Percentiles rank a stretch among this genome's conserved stretches.
Conservation (phyloP, 2,797 vertebrate species). For the Sphaeramia orbicularis region DNA sequence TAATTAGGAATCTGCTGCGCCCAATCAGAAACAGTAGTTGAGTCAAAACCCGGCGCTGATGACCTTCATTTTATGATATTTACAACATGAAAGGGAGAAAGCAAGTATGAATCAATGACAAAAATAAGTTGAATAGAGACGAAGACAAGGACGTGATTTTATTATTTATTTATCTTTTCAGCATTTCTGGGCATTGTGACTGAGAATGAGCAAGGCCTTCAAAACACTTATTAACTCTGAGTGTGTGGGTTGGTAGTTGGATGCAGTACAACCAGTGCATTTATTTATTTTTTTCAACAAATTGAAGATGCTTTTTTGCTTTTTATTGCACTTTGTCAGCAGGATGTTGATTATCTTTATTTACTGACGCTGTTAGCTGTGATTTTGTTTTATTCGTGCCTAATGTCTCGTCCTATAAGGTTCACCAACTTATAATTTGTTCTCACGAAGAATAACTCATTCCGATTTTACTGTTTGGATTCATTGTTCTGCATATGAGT, state of each 20-base stretch:
- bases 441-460: too few species aligned
- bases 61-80: conserved; percentile 82
- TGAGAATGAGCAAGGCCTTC: conserved; percentile 43
- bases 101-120: conserved; percentile 35
- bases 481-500: not conserved
- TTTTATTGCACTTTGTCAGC: conserved; percentile 7
- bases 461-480: not conserved
- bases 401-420: too few species aligned
- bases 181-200: conserved; percentile 10
- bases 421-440: too few species aligned
- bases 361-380: not conserved
- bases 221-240: conserved; percentile 25
- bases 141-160: conserved; percentile 30
- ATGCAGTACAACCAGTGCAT: conserved; percentile 22
- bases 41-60: conserved; percentile 63
- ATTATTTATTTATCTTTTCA: conserved; percentile 38
- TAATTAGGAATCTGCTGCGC: conserved; percentile 76
- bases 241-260: conserved; percentile 13
- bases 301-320: conserved; percentile 7
- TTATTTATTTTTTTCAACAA: conserved; percentile 17
- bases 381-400: not conserved
- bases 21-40: conserved; percentile 58
- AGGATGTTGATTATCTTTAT: conserved; percentile 1
- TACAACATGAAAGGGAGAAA: conserved; percentile 59
- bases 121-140: conserved; percentile 31